Evolutionary conservation across 92 coral and sea anemone genomes (phyloP).

Genomic region (Zoanthus gigantus): DNA sequence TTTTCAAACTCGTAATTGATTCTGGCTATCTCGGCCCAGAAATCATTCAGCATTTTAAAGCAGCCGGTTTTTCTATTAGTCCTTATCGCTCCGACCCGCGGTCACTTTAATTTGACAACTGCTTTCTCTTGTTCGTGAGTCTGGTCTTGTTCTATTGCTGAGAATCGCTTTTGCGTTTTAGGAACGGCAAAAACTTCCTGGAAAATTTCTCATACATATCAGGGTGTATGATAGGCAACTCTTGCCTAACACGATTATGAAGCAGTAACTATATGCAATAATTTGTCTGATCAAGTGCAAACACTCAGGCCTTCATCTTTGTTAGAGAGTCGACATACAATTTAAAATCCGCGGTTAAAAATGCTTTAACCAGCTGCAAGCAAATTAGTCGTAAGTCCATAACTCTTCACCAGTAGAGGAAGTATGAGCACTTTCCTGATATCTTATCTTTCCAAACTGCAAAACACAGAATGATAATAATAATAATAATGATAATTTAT

Average conservation of each 20-base stretch:
- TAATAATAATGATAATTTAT: too few relatives aligned
- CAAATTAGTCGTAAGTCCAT: not conserved
- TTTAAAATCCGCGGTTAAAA: not conserved
- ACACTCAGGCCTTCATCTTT: not conserved
- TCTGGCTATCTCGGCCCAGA: constrained; percentile 27
- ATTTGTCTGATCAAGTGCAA: not conserved
- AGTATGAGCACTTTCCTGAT: not conserved
- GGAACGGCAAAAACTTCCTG: not conserved
- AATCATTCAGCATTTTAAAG: constrained; percentile 14
- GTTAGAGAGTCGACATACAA: constrained; percentile 6
- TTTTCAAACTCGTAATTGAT: constrained; percentile 25
- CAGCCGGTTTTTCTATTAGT: constrained; percentile 53
- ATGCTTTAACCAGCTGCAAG: constrained; percentile 15
- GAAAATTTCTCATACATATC: not conserved
- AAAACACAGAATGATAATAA: not conserved
- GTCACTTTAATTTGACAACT: constrained; percentile 27
- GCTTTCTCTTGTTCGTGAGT: not conserved
- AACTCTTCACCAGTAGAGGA: not conserved
- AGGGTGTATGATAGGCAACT: constrained; percentile 6
- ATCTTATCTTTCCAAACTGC: not conserved
- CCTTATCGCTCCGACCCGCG: constrained; percentile 40
- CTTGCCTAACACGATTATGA: constrained; percentile 4
- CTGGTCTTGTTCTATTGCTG: constrained; percentile 3
- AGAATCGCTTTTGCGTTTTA: not conserved
- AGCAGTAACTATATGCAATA: not conserved